Evolutionary conservation across 2,113 vertebrate genomes (phyloP).

Genomic region (Antigone vipio): DNA sequence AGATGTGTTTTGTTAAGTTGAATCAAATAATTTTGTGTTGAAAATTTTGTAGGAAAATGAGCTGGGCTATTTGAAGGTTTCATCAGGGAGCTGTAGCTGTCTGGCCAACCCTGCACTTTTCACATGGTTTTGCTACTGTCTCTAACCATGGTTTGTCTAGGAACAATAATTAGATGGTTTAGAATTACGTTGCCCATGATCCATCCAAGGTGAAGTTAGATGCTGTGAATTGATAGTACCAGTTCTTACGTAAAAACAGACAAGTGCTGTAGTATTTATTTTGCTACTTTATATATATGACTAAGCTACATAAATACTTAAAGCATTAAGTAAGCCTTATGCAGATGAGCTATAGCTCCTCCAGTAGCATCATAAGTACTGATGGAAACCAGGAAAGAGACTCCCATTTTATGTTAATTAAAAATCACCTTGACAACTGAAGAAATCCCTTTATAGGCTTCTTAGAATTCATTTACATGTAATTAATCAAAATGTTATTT

Average conservation of each 20-base stretch:
- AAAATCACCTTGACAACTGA: slow-evolving; percentile 26
- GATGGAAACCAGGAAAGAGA: background rate
- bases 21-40: background rate
- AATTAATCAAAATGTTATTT: slow-evolving; percentile 36
- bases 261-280: background rate
- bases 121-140: background rate
- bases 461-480: slow-evolving; percentile 43
- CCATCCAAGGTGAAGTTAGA: background rate
- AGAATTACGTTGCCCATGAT: background rate
- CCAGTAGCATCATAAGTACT: background rate
- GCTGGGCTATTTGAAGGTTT: background rate
- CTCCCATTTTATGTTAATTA: background rate
- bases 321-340: background rate
- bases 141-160: background rate
- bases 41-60: background rate
- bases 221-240: background rate
- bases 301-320: background rate
- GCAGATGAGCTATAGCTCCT: background rate
- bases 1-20: background rate
- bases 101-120: background rate
- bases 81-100: background rate
- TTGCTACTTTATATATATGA: background rate
- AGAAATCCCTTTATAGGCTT: slow-evolving; percentile 6
- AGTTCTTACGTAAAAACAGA: background rate
- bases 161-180: background rate